Evolutionary conservation across 2,888 invertebrate genomes (phyloP), one percentile per base, ranked within the genome.

Genomic region (Pyrrhia umbra): DNA sequence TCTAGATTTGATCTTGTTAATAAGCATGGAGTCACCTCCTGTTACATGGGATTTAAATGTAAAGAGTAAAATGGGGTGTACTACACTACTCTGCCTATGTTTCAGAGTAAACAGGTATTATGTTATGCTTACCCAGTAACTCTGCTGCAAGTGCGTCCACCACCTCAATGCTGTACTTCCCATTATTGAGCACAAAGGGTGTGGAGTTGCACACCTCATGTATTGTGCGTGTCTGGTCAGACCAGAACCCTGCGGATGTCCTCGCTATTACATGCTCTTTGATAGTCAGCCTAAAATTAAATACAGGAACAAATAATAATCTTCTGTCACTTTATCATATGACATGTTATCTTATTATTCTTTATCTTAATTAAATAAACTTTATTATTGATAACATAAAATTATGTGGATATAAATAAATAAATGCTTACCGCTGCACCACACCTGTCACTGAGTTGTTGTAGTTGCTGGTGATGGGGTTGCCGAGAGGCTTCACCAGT

Each of bases 191-290:
- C 49, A 96, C 96, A 88, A 98, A 98, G 2, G 98, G 98, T 84
- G 97, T 97, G 52, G 96, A 95, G 87, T 98, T 97, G 84, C 96
- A 96, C 9, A 97, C 96, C 82, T 97, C 97, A 83, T 97, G 97
- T 68, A 98, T 96, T 1, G 97, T 96, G 72, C 97, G 96, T 39
- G 97, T 96, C 82, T 97, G 97, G 81, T 98, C 97, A 0, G 97
- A 96, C 98, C 98, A 98, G 90, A 97, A 98, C 4, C 98, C 98
- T n/a, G 97, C 96, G 5, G 97, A 96, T 30, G 96, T 97, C 80
- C 98, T 95, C n/a, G 97, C 97, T 70, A 97, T 96, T 5, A 97
- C 96, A 94, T 98, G 98, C 90, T 98, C 98, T 83, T 97, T 97
- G 75, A 98, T 96, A 81, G 97, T 97, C 54, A 98, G 95, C 77